Percentiles rank a stretch among this genome's conserved stretches.
Evolutionary conservation across 2,888 invertebrate species (phyloP).

Genomic region (Oxyscelio sp.): DNA sequence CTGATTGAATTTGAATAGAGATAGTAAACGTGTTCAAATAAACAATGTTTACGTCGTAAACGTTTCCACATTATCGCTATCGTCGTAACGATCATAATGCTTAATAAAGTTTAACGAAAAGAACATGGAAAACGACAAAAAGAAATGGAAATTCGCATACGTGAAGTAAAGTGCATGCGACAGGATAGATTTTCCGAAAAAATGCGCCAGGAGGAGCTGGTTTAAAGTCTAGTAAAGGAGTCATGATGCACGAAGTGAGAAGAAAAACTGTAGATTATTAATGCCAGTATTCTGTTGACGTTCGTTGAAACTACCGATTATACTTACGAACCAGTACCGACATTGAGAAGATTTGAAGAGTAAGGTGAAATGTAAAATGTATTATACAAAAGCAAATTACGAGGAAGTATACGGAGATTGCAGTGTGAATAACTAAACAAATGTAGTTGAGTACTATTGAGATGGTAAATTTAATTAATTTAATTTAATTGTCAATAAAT

Average conservation of each 20-base stretch:
- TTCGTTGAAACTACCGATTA: not conserved
- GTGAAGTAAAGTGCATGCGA: slow-evolving; percentile 13
- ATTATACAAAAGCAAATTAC: slow-evolving; percentile 2
- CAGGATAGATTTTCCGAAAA: slow-evolving; percentile 8
- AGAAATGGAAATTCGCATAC: slow-evolving; percentile 8
- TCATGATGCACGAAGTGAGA: not conserved
- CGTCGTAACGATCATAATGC: not conserved
- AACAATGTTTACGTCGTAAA: slow-evolving; percentile 5
- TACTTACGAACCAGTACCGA: slow-evolving; percentile 76
- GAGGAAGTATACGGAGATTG: slow-evolving; percentile 32
- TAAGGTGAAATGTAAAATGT: slow-evolving; percentile 13
- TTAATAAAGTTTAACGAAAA: not conserved
- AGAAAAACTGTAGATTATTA: not conserved
- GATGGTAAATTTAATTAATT: too few species aligned
- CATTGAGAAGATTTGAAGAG: slow-evolving; percentile 67
- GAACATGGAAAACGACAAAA: slow-evolving; percentile 8
- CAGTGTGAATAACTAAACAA: too few species aligned
- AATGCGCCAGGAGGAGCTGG: not conserved
- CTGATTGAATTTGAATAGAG: not conserved
- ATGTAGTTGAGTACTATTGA: too few species aligned
- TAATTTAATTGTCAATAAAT: too few species aligned
- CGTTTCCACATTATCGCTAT: not conserved
- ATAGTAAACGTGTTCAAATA: not conserved
- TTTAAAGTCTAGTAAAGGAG: not conserved
- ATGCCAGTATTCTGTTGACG: not conserved